phyloP scores from a whole-genome alignment of 2,797 vertebrate genomes.

The Aplochiton taeniatus region DNA sequence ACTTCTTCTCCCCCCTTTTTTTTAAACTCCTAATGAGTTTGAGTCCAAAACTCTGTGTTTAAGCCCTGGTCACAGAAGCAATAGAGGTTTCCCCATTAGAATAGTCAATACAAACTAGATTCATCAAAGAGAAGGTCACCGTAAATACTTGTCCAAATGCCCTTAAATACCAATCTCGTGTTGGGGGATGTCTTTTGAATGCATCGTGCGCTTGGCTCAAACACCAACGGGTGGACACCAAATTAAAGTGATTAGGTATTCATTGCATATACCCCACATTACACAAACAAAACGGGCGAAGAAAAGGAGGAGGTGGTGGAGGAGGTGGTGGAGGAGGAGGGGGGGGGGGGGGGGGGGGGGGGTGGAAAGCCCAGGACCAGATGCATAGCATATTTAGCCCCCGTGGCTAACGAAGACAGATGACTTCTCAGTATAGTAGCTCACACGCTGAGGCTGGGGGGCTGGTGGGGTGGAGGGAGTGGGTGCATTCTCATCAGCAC shows the following conservation, averaged over 20 bases:
- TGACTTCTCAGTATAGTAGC: conserved; percentile 64
- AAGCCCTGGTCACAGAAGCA: conserved; percentile 36
- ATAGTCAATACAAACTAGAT: conserved; percentile 40
- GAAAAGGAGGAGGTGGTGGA: conserved; percentile 25
- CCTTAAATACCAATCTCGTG: conserved; percentile 61
- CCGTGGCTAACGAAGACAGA: conserved; percentile 75
- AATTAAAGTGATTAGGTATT: conserved; percentile 58
- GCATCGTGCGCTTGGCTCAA: conserved; percentile 22
- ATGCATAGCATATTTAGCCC: conserved; percentile 78
- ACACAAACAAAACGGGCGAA: conserved; percentile 67
- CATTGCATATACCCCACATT: conserved; percentile 58
- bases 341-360: conserved; percentile 28
- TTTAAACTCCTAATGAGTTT: conserved; percentile 35
- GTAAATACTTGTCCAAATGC: conserved; percentile 41
- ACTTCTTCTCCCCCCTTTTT: conserved; percentile 27
- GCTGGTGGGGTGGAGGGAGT: conserved; percentile 41
- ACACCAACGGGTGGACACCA: conserved; percentile 36
- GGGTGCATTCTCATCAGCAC: conserved; percentile 61
- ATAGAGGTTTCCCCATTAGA: conserved; percentile 40
- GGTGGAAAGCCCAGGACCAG: conserved; percentile 55
- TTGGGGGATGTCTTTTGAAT: conserved; percentile 33
- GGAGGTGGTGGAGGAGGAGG: conserved; percentile 35
- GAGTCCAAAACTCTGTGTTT: conserved; percentile 46
- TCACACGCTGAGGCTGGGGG: conserved; percentile 51
- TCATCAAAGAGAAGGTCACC: conserved; percentile 56